Evolutionary conservation across 2,888 invertebrate species (phyloP).

Genomic region (Dicycla oo): DNA sequence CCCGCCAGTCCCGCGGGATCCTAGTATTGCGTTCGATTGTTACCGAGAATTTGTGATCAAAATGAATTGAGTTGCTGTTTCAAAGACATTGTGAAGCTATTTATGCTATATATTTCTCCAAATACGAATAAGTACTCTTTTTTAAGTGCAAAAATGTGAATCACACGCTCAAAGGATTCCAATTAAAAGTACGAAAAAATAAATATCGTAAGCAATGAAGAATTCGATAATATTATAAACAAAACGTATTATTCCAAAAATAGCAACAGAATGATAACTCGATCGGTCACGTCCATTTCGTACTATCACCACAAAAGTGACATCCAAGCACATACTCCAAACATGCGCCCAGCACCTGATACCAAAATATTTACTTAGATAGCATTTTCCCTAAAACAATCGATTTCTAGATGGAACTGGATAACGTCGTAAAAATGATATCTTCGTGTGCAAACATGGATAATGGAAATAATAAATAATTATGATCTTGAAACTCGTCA

Average conservation of each 20-base stretch:
- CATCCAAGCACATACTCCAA: conserved; percentile 12
- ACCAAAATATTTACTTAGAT: conserved; percentile 41
- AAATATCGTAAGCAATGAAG: not conserved
- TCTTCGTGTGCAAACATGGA: conserved; percentile 32
- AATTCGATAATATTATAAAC: not conserved
- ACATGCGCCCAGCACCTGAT: conserved; percentile 42
- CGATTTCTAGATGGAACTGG: conserved; percentile 19
- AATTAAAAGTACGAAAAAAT: not conserved
- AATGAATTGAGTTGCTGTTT: no score
- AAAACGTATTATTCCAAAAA: not conserved
- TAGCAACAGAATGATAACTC: conserved; percentile 27
- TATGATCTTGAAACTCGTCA: conserved; percentile 28
- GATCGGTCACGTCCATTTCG: conserved; percentile 4
- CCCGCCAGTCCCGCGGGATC: no score
- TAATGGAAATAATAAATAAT: conserved; percentile 38
- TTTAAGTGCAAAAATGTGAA: not conserved
- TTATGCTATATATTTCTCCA: no score
- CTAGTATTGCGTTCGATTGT: no score
- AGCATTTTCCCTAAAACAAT: conserved; percentile 23
- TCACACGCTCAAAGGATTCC: not conserved
- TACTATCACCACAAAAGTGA: conserved; percentile 14
- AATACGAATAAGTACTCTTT: not conserved
- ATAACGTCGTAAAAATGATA: conserved; percentile 11
- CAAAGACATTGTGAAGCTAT: no score
- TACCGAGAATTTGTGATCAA: no score